Conservation (phyloP, 2,888 invertebrate genomes). For the Sarcophaga subvicina region DNA sequence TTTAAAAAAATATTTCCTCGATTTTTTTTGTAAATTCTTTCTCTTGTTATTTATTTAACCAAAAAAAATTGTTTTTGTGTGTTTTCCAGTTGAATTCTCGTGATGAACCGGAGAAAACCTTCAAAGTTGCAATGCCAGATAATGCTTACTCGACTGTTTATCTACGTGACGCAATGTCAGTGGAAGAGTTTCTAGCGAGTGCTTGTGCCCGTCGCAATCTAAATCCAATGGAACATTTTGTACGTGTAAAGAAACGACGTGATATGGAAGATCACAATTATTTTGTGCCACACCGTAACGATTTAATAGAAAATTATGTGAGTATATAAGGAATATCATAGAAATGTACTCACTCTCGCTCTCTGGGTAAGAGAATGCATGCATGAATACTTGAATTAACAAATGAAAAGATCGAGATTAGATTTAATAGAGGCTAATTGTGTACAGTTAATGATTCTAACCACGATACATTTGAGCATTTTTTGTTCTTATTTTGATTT, state of each 20-base stretch:
- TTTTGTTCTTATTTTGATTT: too few relatives aligned
- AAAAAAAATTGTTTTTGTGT: constrained; percentile 20
- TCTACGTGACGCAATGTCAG: constrained; percentile 95
- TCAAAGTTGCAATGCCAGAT: constrained; percentile 95
- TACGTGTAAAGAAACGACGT: constrained; percentile 95
- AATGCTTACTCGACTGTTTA: constrained; percentile 91
- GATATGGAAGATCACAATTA: constrained; percentile 98
- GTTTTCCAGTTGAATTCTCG: constrained; percentile 90
- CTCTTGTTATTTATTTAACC: constrained; percentile 34
- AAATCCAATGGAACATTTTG: constrained; percentile 97
- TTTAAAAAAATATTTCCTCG: too few relatives aligned
- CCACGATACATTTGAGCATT: too few relatives aligned
- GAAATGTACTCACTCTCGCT: too few relatives aligned
- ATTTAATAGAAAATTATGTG: constrained; percentile 97
- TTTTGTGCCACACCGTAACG: constrained; percentile 96
- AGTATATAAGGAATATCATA: constrained; percentile 81
- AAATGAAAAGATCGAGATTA: too few relatives aligned
- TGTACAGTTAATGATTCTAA: too few relatives aligned
- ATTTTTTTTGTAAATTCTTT: neutral
- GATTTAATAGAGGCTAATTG: too few relatives aligned
- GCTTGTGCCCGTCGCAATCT: constrained; percentile 96
- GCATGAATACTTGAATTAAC: neutral
- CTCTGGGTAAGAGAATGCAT: too few relatives aligned
- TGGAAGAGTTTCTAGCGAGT: constrained; percentile 96
- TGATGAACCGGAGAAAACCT: constrained; percentile 93